phyloP scores from a whole-genome alignment of 2,888 invertebrate species.

The Agrochola lychnidis region DNA sequence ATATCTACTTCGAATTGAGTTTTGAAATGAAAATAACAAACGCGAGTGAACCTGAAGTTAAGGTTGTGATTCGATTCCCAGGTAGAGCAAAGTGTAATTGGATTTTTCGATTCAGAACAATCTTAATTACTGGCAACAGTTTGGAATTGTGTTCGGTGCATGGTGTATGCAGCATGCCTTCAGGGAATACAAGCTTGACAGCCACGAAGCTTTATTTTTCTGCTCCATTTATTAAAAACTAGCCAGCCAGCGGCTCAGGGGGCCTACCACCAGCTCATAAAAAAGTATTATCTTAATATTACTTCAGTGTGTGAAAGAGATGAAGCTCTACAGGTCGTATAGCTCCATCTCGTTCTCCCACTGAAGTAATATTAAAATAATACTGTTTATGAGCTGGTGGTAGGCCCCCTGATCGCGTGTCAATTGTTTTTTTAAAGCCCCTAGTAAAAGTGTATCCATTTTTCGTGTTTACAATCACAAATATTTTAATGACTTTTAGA shows the following conservation, averaged over 20 bases:
- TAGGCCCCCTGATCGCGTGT: too few species aligned
- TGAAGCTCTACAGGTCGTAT: too few species aligned
- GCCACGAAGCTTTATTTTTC: conserved; percentile 7
- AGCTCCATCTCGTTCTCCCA: too few species aligned
- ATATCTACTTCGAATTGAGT: conserved; percentile 31
- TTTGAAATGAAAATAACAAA: conserved; percentile 42
- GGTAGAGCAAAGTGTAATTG: conserved; percentile 29
- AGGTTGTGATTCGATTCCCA: conserved; percentile 25
- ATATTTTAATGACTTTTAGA: neutral
- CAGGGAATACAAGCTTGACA: conserved; percentile 13
- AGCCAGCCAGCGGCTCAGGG: neutral
- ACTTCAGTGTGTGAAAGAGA: too few species aligned
- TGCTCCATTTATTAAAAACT: conserved; percentile 29
- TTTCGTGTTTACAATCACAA: neutral
- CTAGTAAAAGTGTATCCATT: neutral
- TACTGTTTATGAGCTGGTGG: too few species aligned
- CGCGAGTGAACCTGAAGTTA: conserved; percentile 1
- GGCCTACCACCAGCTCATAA: too few species aligned
- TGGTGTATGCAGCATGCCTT: conserved; percentile 5
- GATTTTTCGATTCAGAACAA: conserved; percentile 36
- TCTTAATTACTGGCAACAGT: conserved; percentile 39
- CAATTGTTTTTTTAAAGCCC: neutral
- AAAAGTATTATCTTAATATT: too few species aligned
- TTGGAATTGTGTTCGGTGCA: conserved; percentile 23
- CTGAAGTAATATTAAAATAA: too few species aligned